phyloP scores from a whole-genome alignment of 2,113 vertebrate genomes.

The Lucifuga dentata region DNA sequence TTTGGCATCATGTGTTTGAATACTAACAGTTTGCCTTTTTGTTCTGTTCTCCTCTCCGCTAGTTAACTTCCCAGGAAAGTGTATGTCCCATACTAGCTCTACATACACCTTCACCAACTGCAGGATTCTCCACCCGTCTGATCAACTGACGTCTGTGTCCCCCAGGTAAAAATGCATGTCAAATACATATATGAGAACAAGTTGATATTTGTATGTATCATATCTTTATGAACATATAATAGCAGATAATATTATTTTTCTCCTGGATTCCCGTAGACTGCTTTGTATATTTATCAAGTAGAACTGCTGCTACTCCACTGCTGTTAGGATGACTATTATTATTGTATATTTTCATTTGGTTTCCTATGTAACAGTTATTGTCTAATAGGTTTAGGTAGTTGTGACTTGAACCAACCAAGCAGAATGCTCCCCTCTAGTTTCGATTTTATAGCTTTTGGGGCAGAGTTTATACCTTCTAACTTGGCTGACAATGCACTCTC shows the following conservation, averaged over 20 bases:
- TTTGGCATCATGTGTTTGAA: slow-evolving; percentile 20
- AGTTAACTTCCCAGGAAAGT: slow-evolving; percentile 97
- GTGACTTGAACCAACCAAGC: background rate
- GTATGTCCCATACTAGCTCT: slow-evolving; percentile 96
- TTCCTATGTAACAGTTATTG: background rate
- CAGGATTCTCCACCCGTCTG: slow-evolving; percentile 96
- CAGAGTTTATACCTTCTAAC: background rate
- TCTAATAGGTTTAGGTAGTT: background rate
- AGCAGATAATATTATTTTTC: background rate
- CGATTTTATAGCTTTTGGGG: background rate
- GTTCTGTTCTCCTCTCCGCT: slow-evolving; percentile 45
- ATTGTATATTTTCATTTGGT: too few relatives aligned
- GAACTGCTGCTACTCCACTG: too few relatives aligned
- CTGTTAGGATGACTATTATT: too few relatives aligned
- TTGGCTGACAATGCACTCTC: background rate
- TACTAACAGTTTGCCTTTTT: slow-evolving; percentile 39
- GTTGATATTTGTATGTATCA: slow-evolving; percentile 2
- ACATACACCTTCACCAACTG: slow-evolving; percentile 99
- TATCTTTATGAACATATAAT: slow-evolving; percentile 13
- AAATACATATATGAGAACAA: background rate
- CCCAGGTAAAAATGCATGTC: slow-evolving; percentile 87
- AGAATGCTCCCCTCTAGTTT: background rate
- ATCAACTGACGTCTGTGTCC: slow-evolving; percentile 93
- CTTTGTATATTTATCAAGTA: background rate
- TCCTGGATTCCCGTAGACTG: background rate